A percentile compares a stretch with the other conserved stretches of the same genome.
Evolutionary conservation across 2,888 invertebrate genomes (phyloP).

Genomic region (Euplexia lucipara): DNA sequence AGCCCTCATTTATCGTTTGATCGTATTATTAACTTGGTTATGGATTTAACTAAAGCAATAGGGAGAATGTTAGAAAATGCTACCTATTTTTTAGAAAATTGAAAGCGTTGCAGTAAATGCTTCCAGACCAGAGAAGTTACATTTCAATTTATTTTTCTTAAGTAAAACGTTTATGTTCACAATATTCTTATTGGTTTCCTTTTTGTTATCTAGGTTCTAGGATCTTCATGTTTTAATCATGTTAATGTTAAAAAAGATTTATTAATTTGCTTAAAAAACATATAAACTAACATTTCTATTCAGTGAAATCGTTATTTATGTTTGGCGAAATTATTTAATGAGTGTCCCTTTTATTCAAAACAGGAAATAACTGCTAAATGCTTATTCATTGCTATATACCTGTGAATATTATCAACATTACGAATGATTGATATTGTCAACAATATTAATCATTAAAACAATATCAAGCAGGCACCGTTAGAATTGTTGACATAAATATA

Average conservation of each 20-base stretch:
- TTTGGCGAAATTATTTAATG: neutral
- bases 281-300: neutral
- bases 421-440: conserved; percentile 4
- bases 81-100: no score
- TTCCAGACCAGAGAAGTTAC: no score
- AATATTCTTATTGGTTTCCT: neutral
- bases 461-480: no score
- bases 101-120: no score
- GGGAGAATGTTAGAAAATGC: no score
- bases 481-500: no score
- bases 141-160: no score
- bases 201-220: neutral
- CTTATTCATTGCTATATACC: conserved; percentile 25
- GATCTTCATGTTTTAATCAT: neutral
- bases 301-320: neutral
- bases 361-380: conserved; percentile 9
- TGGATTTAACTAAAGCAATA: no score
- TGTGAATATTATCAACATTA: neutral
- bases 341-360: neutral
- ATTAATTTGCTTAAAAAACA: neutral
- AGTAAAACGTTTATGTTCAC: no score
- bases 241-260: neutral
- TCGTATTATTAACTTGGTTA: no score
- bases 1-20: conserved; percentile 22
- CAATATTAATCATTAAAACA: no score